Percentiles rank a stretch among this genome's conserved stretches.
These are phyloP conservation scores for Anhinga rufa DNA, from an alignment of 2,113 vertebrate species.

Conservation along the genomic window DNA sequence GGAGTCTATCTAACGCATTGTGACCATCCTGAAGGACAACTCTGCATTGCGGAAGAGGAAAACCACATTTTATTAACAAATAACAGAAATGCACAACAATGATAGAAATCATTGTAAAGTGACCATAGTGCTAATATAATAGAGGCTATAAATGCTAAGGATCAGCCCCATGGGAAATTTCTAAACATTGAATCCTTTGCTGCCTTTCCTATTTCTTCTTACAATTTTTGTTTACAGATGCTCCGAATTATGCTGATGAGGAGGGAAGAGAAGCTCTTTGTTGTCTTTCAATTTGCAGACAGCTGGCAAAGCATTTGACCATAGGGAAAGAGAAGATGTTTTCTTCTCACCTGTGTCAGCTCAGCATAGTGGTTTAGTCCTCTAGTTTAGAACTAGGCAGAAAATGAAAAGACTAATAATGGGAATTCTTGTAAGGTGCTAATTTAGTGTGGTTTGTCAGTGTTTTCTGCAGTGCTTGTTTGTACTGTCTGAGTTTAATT, in stretches of 20 bases:
- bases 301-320: background rate
- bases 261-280: background rate
- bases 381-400: background rate
- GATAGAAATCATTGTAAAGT: background rate
- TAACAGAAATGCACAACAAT: background rate
- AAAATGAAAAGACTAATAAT: background rate
- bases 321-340: background rate
- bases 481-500: background rate
- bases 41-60: background rate
- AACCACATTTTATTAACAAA: rapidly evolving
- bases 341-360: background rate
- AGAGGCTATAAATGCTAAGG: background rate
- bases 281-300: background rate
- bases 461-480: background rate
- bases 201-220: background rate
- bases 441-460: background rate
- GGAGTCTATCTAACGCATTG: background rate
- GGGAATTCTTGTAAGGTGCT: background rate
- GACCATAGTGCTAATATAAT: background rate
- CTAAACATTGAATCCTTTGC: background rate
- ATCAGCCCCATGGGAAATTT: background rate
- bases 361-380: background rate
- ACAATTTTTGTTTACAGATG: background rate
- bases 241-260: background rate
- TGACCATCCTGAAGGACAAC: background rate